phyloP scores from a whole-genome alignment of 2,113 vertebrate species.

The Plestiodon gilberti region DNA sequence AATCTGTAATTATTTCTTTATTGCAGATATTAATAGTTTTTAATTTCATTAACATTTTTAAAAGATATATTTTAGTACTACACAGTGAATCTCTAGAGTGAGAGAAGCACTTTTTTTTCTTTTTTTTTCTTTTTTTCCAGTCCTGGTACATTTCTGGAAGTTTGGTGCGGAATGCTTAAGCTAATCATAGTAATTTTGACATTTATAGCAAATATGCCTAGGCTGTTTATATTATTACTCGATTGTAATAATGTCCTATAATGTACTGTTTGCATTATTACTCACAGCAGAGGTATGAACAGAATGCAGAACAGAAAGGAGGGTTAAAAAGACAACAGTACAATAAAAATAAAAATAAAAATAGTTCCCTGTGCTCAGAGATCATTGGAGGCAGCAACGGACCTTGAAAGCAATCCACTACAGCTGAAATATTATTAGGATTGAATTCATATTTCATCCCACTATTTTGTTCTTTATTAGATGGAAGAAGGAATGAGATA shows the following conservation, averaged over 20 bases:
- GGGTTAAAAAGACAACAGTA: slow-evolving; percentile 48
- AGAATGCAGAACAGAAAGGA: slow-evolving; percentile 44
- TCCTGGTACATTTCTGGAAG: slow-evolving; percentile 25
- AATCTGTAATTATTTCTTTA: not conserved
- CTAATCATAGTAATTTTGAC: slow-evolving; percentile 52
- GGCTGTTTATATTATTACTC: slow-evolving; percentile 35
- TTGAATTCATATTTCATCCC: slow-evolving; percentile 62
- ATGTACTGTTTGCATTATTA: not conserved
- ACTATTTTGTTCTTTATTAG: slow-evolving; percentile 45
- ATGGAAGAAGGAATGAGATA: slow-evolving; percentile 48
- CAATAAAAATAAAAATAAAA: slow-evolving; percentile 42
- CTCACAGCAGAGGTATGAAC: slow-evolving; percentile 21
- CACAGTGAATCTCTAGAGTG: not conserved
- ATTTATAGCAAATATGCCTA: slow-evolving; percentile 51
- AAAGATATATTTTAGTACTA: not conserved
- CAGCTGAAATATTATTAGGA: slow-evolving; percentile 54
- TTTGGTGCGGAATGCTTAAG: slow-evolving; percentile 32
- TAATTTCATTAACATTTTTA: not conserved
- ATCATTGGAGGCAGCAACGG: slow-evolving; percentile 49
- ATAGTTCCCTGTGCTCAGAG: slow-evolving; percentile 27
- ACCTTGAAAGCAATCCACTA: slow-evolving; percentile 60
- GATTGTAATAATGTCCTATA: too few species aligned
- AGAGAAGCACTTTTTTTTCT: not conserved
- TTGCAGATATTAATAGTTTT: not conserved
- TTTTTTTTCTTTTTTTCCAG: not conserved